Conservation (phyloP, 2,113 vertebrate genomes). For the Cettia cetti region DNA sequence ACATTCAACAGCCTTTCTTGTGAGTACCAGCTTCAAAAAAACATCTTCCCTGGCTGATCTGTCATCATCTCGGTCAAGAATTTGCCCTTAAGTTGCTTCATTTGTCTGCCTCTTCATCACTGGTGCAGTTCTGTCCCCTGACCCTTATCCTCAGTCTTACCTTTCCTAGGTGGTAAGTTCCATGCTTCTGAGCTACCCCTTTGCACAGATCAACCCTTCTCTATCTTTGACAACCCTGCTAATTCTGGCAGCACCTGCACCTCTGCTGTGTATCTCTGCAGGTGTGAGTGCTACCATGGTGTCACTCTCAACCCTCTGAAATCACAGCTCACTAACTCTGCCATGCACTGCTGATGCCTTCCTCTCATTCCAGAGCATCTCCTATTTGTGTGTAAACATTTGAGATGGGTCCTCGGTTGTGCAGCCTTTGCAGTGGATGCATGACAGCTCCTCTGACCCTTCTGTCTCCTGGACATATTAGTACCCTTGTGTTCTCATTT, state of each 20-base stretch:
- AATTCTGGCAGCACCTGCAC: not conserved
- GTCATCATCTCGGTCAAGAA: not conserved
- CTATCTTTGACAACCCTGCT: not conserved
- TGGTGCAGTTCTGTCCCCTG: not conserved
- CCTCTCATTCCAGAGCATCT: not conserved
- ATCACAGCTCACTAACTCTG: not conserved
- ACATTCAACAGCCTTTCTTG: not conserved
- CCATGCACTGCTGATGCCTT: accelerated
- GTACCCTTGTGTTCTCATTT: accelerated
- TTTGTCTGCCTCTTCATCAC: not conserved
- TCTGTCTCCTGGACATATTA: not conserved
- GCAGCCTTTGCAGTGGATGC: not conserved
- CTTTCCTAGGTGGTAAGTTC: not conserved
- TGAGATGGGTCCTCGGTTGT: not conserved
- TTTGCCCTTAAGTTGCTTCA: accelerated
- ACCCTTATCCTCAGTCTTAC: not conserved
- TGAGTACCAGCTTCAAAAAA: not conserved
- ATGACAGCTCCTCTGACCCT: accelerated
- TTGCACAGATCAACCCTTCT: not conserved
- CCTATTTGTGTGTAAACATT: accelerated
- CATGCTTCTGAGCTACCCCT: not conserved
- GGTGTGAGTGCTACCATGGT: accelerated
- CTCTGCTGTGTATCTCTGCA: not conserved
- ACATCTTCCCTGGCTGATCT: accelerated
- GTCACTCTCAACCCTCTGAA: not conserved